A percentile compares a stretch with the other conserved stretches of the same genome.
Evolutionary conservation across 1,140 invertebrate species (phyloP).

Genomic region (Radopholus similis): DNA sequence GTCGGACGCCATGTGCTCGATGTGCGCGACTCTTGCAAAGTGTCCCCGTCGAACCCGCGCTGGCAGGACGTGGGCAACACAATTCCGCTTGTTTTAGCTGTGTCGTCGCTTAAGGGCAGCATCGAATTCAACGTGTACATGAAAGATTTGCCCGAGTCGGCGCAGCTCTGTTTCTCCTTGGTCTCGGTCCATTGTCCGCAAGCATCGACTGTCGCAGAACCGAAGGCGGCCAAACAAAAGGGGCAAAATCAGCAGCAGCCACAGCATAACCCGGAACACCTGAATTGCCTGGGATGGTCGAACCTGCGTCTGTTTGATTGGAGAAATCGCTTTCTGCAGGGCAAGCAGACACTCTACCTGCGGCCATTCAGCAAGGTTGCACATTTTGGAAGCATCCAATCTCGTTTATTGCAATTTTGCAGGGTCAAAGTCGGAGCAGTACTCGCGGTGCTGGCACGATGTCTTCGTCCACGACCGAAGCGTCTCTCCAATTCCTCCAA

Average conservation of each 20-base stretch:
- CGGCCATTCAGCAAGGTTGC: constrained; percentile 31
- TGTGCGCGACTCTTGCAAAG: constrained; percentile 30
- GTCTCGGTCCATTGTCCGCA: constrained; percentile 22
- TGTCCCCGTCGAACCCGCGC: constrained; percentile 41
- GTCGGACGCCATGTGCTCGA: constrained; percentile 47
- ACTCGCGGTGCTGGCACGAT: not conserved
- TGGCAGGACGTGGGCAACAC: constrained; percentile 25
- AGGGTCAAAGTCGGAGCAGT: not conserved
- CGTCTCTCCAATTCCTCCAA: not conserved
- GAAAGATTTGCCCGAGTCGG: constrained; percentile 56
- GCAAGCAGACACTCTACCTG: constrained; percentile 79
- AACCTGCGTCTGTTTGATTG: constrained; percentile 91
- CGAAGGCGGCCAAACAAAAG: constrained; percentile 6
- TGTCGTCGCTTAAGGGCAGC: constrained; percentile 18
- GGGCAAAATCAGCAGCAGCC: not conserved
- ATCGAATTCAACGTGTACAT: constrained; percentile 49
- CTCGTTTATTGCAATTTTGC: not conserved
- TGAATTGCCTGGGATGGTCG: not conserved
- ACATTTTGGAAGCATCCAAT: constrained; percentile 21
- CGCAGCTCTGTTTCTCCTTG: constrained; percentile 45
- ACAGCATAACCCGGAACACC: not conserved
- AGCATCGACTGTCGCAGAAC: not conserved
- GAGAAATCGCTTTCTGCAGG: constrained; percentile 76
- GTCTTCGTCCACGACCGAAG: not conserved
- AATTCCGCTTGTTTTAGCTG: not conserved